phyloP scores from a whole-genome alignment of 1,140 invertebrate species.

The Chrysoperla carnea region DNA sequence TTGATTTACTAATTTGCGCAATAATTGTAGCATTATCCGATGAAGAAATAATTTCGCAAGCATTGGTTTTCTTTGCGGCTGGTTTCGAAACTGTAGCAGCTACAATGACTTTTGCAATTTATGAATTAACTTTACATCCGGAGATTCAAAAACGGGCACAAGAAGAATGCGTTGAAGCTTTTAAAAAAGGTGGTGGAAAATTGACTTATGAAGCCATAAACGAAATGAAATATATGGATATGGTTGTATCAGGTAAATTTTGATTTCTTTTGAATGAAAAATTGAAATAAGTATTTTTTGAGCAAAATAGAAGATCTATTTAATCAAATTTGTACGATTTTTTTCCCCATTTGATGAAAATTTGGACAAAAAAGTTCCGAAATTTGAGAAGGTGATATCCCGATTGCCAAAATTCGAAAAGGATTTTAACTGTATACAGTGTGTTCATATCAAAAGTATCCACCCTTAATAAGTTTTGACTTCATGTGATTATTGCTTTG shows the following conservation, averaged over 20 bases:
- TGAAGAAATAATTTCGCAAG: conserved; percentile 9
- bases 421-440: not conserved
- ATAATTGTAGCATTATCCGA: conserved; percentile 17
- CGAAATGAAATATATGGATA: conserved; percentile 29
- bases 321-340: too few relatives aligned
- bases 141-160: conserved; percentile 35
- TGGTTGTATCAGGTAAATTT: conserved; percentile 17
- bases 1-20: not conserved
- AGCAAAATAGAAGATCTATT: too few relatives aligned
- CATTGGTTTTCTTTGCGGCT: conserved; percentile 11
- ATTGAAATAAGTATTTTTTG: too few relatives aligned
- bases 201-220: conserved; percentile 25
- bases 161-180: conserved; percentile 28
- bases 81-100: conserved; percentile 42
- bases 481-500: too few relatives aligned
- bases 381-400: too few relatives aligned
- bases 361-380: too few relatives aligned
- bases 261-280: too few relatives aligned
- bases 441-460: too few relatives aligned
- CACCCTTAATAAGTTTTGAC: too few relatives aligned
- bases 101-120: conserved; percentile 26
- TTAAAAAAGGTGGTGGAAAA: conserved; percentile 12
- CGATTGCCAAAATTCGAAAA: too few relatives aligned
- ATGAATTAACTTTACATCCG: conserved; percentile 32
- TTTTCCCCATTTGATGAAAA: too few relatives aligned